Evolutionary conservation across 1,140 invertebrate genomes (phyloP), one percentile per base, ranked within the genome.

Genomic region (Cheumatopsyche charites): DNA sequence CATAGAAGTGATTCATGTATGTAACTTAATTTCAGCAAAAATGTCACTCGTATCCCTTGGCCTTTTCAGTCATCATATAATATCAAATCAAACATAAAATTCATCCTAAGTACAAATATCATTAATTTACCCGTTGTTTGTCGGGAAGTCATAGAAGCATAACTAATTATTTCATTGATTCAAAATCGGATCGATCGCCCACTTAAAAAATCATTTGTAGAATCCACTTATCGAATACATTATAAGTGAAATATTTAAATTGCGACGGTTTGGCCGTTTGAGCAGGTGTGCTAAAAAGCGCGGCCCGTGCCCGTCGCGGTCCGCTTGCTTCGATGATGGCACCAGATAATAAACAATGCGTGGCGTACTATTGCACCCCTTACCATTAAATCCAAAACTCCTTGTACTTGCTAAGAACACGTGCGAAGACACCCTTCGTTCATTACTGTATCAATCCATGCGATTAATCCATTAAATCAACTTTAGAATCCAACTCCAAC

Each of bases 271-370:
- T 69, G 55, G 63, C 26, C 17, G 15, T 63, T 71, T 58, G 70
- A 58, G 73, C 73, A 75, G 73, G 73, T 75, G 73, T 72, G 61
- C 25, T 45, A 26, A 75, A 67, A 29, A 13, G 36, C 73, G 73
- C 47, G 17, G 47, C 73, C 65, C 73, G 73, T 75, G 73, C 73
- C 49, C 58, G 73, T 75, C 70, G 70, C 70, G 73, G 73, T 75
- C 73, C 73, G 73, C 68, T 69, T 63, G 17, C 4, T 45, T 17
- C 26, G 61, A 42, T 66, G 73, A 73, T 73, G 66, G 49, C 41
- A 42, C 47, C 23, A 41, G 73, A 75, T 75, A 75, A 63, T 49
- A 36, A 36, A 36, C 9, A 36, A 36, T 36, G 29, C 29, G 29
- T 36, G 29, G 29, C 29, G 29, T 45, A 23, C 55, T 62, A 42